Evolutionary conservation across 2,113 vertebrate species (phyloP).

Genomic region (Rhynchopsitta pachyrhyncha): DNA sequence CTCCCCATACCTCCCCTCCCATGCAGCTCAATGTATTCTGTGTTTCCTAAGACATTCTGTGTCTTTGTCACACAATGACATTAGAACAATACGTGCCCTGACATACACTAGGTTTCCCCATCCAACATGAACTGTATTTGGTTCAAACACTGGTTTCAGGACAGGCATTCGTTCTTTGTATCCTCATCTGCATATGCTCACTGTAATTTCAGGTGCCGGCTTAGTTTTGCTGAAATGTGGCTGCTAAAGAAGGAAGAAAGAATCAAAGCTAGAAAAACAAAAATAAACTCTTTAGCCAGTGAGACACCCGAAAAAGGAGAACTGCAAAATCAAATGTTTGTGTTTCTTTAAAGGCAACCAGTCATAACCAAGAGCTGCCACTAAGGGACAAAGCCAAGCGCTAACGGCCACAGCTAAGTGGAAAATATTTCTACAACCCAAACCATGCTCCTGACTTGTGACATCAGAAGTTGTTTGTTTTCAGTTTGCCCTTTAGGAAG

Average conservation of each 20-base stretch:
- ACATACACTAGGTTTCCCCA: background rate
- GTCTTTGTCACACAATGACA: background rate
- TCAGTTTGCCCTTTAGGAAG: background rate
- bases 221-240: background rate
- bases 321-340: background rate
- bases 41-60: background rate
- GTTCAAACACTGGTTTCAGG: background rate
- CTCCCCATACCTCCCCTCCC: background rate
- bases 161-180: background rate
- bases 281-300: background rate
- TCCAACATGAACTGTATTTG: fast-evolving
- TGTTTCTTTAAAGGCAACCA: background rate
- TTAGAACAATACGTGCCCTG: background rate
- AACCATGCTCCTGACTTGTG: background rate
- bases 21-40: fast-evolving
- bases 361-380: background rate
- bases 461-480: background rate
- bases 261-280: background rate
- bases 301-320: background rate
- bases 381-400: background rate
- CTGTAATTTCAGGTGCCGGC: background rate
- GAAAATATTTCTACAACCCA: background rate
- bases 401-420: background rate
- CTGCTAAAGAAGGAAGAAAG: background rate
- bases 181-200: background rate